Conservation (phyloP, 2,888 invertebrate genomes). For the Pyrgus malvae region DNA sequence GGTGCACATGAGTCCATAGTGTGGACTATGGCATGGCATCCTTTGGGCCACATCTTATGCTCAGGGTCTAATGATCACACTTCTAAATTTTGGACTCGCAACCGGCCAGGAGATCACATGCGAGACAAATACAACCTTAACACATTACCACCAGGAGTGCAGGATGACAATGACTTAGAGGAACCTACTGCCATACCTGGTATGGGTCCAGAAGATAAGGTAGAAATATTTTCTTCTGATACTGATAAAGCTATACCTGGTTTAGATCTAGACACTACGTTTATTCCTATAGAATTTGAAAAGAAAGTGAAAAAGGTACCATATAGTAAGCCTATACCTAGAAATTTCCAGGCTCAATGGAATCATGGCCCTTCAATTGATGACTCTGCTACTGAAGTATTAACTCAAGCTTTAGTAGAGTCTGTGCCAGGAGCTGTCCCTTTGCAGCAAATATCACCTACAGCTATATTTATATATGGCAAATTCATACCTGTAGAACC, state of each 20-base stretch:
- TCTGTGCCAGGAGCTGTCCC: conserved; percentile 91
- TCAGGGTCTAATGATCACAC: conserved; percentile 99
- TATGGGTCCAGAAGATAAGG: conserved; percentile 98
- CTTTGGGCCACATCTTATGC: conserved; percentile 98
- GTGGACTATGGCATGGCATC: conserved; percentile 99
- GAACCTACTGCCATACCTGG: conserved; percentile 94
- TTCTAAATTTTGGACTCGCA: conserved; percentile 99
- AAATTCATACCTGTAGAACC: conserved; percentile 90
- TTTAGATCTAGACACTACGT: conserved; percentile 88
- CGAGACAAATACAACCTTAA: conserved; percentile 98
- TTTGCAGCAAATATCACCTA: conserved; percentile 88
- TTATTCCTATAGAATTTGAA: conserved; percentile 84
- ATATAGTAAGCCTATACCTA: conserved; percentile 97
- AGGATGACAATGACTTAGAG: conserved; percentile 81
- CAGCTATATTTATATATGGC: conserved; percentile 92
- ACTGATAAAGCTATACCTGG: conserved; percentile 89
- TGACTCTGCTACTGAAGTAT: conserved; percentile 81
- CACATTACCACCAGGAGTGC: conserved; percentile 91
- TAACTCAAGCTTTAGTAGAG: conserved; percentile 87
- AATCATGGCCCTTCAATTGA: conserved; percentile 86
- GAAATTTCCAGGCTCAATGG: conserved; percentile 99
- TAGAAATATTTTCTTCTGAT: conserved; percentile 86
- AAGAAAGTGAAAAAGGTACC: conserved; percentile 93
- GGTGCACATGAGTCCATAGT: conserved; percentile 99
- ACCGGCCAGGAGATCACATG: conserved; percentile 98